Base-by-base conservation (phyloP, 2,797 vertebrate species). In the Falco rusticolus region DNA sequence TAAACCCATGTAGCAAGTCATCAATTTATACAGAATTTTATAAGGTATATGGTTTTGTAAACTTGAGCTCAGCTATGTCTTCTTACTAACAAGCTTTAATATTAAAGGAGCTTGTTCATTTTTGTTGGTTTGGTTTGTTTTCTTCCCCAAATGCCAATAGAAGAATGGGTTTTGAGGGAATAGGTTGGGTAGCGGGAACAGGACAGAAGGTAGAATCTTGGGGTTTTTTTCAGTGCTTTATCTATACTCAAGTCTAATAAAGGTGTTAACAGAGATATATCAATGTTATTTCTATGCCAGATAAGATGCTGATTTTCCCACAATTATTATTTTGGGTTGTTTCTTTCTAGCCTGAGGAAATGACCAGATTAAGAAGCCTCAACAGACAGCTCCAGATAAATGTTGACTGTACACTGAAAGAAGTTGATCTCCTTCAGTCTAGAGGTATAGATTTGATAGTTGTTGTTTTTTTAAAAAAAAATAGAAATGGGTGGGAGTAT, bases 321-420 rank as follows among this genome's bases (percentile, higher is more conserved):
- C 96, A 96, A 51, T 97, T 98, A 91, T 87, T 97, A 47, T 98
- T 97, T 97, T 97, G 97, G 96, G 77, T 96, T 97, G 76, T 97
- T 97, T 98, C 84, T 97, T 98, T 95, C 80, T 98, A 99, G 99
- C 99, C 99, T 94, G 99, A 99, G 97, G 99, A 99, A 97, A 99
- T 99, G 99, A 99, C 99, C 98, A 99, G 99, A 98, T 98, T 99
- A 96, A 99, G 99, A 97, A 98, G 98, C 94, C 98, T 99, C 95
- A 99, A 99, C 98, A 98, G 99, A 98, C 98, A 99, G 97, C 99
- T 99, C 92, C 99, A 99, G 98, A 99, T 99, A 98, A 99, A 99
- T 98, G 99, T 99, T 97, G 99, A 99, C 98, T 99, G 99, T 98
- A 99, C 99, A 93, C 98, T 99, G 98, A 99, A 99, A 98, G 99